Conservation (phyloP, 2,888 invertebrate genomes). For the Falcaria lacertinaria region DNA sequence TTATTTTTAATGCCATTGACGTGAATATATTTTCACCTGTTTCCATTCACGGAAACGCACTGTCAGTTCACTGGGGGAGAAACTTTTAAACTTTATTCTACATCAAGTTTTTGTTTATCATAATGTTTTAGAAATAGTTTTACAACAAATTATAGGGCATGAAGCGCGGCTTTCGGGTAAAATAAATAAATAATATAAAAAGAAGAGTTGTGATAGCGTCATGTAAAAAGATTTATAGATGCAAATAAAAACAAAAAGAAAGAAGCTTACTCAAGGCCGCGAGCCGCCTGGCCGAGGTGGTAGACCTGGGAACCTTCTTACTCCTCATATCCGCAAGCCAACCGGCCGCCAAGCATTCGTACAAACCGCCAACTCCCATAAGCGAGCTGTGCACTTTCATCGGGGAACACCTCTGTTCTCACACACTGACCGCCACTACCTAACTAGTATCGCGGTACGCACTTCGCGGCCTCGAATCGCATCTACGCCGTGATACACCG, state of each 20-base stretch:
- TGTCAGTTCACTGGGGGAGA: conserved; percentile 9
- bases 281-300: conserved; percentile 77
- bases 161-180: too few relatives aligned
- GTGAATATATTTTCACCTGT: conserved; percentile 65
- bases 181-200: conserved; percentile 18
- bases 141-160: conserved; percentile 4
- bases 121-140: conserved; percentile 1
- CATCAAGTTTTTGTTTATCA: conserved; percentile 1
- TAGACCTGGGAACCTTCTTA: conserved; percentile 76
- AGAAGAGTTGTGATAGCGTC: conserved; percentile 23
- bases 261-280: conserved; percentile 78
- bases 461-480: conserved; percentile 40
- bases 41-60: conserved; percentile 13
- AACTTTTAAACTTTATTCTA: conserved; percentile 15
- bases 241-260: conserved; percentile 74
- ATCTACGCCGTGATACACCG: conserved; percentile 52
- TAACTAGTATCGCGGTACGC: conserved; percentile 32
- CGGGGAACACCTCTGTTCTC: conserved; percentile 58
- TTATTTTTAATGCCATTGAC: conserved; percentile 61
- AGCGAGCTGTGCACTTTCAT: conserved; percentile 75
- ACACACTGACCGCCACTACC: conserved; percentile 47
- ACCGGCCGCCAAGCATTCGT: conserved; percentile 72
- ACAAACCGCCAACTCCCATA: conserved; percentile 77
- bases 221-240: conserved; percentile 34
- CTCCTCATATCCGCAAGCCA: conserved; percentile 77